phyloP scores from a whole-genome alignment of 1,140 invertebrate species.

The Linepithema humile region DNA sequence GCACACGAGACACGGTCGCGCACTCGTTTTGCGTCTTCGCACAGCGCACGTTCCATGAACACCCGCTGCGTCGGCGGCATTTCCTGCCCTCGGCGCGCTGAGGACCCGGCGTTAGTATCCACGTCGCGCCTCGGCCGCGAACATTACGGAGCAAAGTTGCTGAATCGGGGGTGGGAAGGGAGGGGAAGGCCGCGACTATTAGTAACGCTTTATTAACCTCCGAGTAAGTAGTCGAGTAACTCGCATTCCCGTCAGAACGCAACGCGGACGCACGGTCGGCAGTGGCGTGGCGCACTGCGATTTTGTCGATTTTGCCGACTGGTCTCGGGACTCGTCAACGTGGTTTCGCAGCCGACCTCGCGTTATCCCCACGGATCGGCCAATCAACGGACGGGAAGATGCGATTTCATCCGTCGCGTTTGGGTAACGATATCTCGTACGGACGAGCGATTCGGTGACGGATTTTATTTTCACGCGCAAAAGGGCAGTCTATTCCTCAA shows the following conservation, averaged over 20 bases:
- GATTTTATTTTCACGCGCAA: not conserved
- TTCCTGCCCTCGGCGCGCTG: conserved; percentile 2
- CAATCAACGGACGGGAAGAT: not conserved
- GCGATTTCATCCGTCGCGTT: not conserved
- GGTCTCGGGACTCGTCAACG: not conserved
- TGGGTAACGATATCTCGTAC: not conserved
- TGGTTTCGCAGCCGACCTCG: not conserved
- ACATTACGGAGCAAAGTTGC: not conserved
- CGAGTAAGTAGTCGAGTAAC: not conserved
- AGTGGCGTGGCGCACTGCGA: not conserved
- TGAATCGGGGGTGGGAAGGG: not conserved
- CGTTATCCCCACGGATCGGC: not conserved
- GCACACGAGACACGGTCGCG: conserved; percentile 42
- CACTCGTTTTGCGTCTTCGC: conserved; percentile 19
- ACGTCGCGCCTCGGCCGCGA: not conserved
- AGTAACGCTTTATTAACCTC: not conserved
- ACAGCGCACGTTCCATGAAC: conserved; percentile 28
- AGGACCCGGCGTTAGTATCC: not conserved
- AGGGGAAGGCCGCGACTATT: no score
- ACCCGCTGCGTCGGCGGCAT: not conserved
- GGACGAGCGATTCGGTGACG: not conserved
- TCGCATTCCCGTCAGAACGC: not conserved
- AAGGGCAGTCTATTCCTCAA: not conserved
- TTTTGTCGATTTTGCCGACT: conserved; percentile 6
- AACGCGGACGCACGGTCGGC: not conserved